Conservation (phyloP, 1,140 invertebrate species). For the Brevipalpus yothersi region DNA sequence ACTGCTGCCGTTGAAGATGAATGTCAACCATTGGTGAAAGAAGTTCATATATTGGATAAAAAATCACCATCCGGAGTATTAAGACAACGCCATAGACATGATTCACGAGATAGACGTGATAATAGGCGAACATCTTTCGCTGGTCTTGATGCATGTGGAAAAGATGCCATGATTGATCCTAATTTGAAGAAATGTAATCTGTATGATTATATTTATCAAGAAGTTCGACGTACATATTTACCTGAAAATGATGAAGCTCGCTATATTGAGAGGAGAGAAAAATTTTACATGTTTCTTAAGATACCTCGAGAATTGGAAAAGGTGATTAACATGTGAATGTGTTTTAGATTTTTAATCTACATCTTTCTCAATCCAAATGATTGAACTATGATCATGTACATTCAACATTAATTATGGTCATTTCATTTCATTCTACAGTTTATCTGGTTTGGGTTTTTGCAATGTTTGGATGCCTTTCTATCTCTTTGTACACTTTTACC, state of each 20-base stretch:
- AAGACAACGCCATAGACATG: constrained; percentile 2
- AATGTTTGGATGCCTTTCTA: constrained; percentile 91
- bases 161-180: background rate
- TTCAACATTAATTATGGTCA: background rate
- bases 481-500: constrained; percentile 96
- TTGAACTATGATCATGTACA: background rate
- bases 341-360: too few relatives aligned
- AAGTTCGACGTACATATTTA: constrained; percentile 68
- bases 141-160: background rate
- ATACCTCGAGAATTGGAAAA: constrained; percentile 60
- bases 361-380: constrained; percentile 6
- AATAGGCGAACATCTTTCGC: background rate
- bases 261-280: constrained; percentile 71
- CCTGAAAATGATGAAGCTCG: constrained; percentile 78
- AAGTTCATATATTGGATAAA: constrained; percentile 4
- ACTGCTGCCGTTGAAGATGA: constrained; percentile 1
- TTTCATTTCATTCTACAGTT: constrained; percentile 29
- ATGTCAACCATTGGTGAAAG: background rate
- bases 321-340: constrained; percentile 17
- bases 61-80: background rate
- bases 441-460: constrained; percentile 81
- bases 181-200: constrained; percentile 10
- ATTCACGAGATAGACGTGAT: constrained; percentile 1
- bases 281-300: constrained; percentile 90
- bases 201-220: constrained; percentile 44